phyloP scores from a whole-genome alignment of 1,140 invertebrate species.

The Drosophila mojavensis region DNA sequence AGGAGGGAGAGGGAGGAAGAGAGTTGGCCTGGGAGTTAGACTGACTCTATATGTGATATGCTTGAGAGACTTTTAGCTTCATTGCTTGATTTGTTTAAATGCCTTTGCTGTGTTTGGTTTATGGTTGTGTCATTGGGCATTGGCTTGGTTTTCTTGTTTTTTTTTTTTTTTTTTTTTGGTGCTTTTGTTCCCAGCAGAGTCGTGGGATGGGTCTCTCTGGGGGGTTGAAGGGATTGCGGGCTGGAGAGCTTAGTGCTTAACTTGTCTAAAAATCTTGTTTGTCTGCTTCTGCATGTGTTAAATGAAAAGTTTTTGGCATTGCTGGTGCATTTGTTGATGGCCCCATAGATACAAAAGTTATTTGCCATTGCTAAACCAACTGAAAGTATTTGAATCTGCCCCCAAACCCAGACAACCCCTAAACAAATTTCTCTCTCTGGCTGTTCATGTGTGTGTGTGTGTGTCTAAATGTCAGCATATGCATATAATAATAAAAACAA shows the following conservation, averaged over 20 bases:
- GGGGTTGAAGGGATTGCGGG: conserved; percentile 36
- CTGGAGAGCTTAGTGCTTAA: conserved; percentile 36
- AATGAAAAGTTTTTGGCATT: conserved; percentile 71
- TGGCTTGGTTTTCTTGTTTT: conserved; percentile 11
- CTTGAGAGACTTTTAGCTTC: conserved; percentile 79
- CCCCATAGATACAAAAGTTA: conserved; percentile 77
- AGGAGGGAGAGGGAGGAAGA: neutral
- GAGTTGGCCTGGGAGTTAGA: neutral
- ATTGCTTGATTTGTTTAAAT: conserved; percentile 82
- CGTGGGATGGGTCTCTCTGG: neutral
- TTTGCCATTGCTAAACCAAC: conserved; percentile 71
- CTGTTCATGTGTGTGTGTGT: neutral
- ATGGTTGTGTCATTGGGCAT: conserved; percentile 66
- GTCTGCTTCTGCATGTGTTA: conserved; percentile 58
- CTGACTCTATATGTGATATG: conserved; percentile 64
- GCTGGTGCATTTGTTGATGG: conserved; percentile 74
- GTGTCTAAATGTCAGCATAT: conserved; percentile 79
- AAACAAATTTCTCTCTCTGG: conserved; percentile 18
- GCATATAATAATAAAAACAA: conserved; percentile 82
- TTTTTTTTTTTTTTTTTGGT: conserved; percentile 13
- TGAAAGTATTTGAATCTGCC: conserved; percentile 36
- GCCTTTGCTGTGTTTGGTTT: conserved; percentile 82
- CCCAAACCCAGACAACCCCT: conserved; percentile 8
- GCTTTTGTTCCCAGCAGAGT: neutral
- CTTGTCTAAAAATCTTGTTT: conserved; percentile 74